These are phyloP conservation scores for Amazona vittata DNA, from an alignment of 2,113 vertebrate species.

Conservation along the genomic window DNA sequence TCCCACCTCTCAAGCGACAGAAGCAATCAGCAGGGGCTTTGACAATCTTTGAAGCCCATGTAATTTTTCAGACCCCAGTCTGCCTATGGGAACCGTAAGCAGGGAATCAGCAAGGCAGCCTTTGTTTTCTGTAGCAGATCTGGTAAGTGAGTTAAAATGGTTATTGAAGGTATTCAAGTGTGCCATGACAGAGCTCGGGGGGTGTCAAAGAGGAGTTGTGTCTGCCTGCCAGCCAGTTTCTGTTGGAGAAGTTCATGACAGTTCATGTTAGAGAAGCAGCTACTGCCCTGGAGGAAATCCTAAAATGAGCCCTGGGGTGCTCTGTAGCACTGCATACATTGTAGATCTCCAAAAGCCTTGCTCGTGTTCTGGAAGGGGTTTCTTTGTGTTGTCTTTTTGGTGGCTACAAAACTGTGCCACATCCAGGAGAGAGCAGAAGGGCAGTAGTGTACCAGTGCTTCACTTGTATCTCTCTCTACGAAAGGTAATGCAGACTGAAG, in stretches of 20 bases:
- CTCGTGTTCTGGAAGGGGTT: neutral
- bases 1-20: accelerated
- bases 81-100: neutral
- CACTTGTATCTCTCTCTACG: accelerated
- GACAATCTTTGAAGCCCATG: neutral
- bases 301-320: neutral
- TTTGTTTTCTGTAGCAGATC: neutral
- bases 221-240: neutral
- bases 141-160: neutral
- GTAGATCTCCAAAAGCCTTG: neutral
- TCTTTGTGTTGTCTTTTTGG: neutral
- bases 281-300: neutral
- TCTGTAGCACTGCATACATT: neutral
- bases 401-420: neutral
- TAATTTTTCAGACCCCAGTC: neutral
- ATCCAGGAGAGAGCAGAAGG: neutral
- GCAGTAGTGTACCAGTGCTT: neutral
- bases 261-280: neutral
- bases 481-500: neutral
- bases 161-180: neutral
- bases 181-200: accelerated
- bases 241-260: neutral
- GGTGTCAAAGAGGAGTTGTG: neutral
- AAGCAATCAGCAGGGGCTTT: neutral
- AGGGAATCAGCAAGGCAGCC: neutral